A percentile compares a stretch with the other conserved stretches of the same genome.
Evolutionary conservation across 2,113 vertebrate species (phyloP).

Genomic region (Stercorarius parasiticus): DNA sequence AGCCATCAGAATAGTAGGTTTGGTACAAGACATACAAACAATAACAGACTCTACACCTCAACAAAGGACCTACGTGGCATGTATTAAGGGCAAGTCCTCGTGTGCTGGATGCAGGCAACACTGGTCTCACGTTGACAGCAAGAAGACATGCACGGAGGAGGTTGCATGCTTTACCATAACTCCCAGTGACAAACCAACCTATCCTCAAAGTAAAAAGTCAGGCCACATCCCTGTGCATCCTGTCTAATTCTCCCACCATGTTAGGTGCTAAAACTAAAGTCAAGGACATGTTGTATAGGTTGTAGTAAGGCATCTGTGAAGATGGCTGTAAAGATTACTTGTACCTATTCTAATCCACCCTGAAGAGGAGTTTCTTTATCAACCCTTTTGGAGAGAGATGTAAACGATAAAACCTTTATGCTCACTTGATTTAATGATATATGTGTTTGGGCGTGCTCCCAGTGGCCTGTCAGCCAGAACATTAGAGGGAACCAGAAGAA

Average conservation of each 20-base stretch:
- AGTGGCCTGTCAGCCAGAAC: background rate
- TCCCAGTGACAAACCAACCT: background rate
- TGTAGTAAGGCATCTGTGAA: background rate
- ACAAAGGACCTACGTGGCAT: background rate
- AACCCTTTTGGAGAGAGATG: background rate
- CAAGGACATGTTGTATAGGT: background rate
- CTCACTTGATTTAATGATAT: background rate
- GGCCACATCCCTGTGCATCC: background rate
- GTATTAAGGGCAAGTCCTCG: rapidly evolving
- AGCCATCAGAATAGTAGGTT: background rate
- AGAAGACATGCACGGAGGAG: background rate
- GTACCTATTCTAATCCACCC: background rate
- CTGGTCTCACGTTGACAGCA: background rate
- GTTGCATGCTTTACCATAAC: background rate
- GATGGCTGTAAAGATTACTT: background rate
- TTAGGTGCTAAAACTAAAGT: background rate
- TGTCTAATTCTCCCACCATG: rapidly evolving
- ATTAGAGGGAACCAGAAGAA: background rate
- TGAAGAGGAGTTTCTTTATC: background rate
- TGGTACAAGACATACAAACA: background rate
- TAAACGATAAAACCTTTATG: background rate
- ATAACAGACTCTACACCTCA: background rate
- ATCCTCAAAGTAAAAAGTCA: background rate
- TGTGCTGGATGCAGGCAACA: background rate
- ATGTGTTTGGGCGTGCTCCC: background rate